Conservation (phyloP, 1,140 invertebrate species). For the Adoxophyes honmai region DNA sequence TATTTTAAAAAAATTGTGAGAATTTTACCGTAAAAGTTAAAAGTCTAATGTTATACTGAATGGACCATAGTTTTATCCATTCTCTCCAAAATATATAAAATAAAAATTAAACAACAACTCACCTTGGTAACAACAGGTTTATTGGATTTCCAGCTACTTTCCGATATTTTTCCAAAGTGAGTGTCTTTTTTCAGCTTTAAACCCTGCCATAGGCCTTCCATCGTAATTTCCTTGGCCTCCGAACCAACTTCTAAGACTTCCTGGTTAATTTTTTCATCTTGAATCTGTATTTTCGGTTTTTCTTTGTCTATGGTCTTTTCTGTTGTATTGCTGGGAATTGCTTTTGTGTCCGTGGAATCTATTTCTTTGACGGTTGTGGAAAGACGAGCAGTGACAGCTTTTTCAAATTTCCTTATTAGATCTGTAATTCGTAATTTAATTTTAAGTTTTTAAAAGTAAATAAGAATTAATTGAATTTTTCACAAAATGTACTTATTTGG, state of each 20-base stretch:
- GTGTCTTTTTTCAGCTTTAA: slow-evolving; percentile 63
- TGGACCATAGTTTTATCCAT: too few relatives aligned
- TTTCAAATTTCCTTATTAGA: slow-evolving; percentile 57
- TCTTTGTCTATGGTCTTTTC: slow-evolving; percentile 29
- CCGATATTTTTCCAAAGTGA: slow-evolving; percentile 65
- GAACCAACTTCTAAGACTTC: slow-evolving; percentile 43
- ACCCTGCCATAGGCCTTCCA: slow-evolving; percentile 58
- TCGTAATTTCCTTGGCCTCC: slow-evolving; percentile 55
- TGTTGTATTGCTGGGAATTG: slow-evolving; percentile 40
- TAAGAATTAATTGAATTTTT: too few relatives aligned
- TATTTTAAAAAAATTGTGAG: too few relatives aligned
- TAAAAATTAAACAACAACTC: not conserved
- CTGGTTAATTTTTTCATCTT: slow-evolving; percentile 37
- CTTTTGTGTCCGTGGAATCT: slow-evolving; percentile 17
- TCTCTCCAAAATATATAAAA: too few relatives aligned
- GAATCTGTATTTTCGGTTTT: slow-evolving; percentile 23
- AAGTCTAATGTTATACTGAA: too few relatives aligned
- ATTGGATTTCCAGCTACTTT: slow-evolving; percentile 58
- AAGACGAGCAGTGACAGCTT: slow-evolving; percentile 36
- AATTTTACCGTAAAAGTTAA: too few relatives aligned
- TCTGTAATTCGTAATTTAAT: slow-evolving; percentile 29
- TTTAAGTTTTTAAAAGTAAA: too few relatives aligned
- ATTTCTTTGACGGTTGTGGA: slow-evolving; percentile 27
- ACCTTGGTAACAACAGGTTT: slow-evolving; percentile 64
- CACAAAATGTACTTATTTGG: too few relatives aligned